phyloP scores from a whole-genome alignment of 2,888 invertebrate genomes.

The Sabellastarte sp. region DNA sequence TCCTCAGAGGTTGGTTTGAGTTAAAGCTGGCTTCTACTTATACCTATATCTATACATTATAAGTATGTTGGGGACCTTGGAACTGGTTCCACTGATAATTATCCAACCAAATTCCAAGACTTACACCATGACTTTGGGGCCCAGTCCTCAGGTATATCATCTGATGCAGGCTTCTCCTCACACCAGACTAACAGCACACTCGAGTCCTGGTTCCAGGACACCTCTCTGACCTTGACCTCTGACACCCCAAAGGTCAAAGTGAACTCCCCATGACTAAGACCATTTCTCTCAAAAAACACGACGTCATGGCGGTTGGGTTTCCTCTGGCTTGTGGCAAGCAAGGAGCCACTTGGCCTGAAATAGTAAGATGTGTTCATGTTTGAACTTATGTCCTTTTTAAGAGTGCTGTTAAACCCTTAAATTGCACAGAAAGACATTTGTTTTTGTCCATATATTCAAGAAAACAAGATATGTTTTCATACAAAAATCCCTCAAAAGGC shows the following conservation, averaged over 20 bases:
- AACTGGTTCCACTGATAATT: too few relatives aligned
- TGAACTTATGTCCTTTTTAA: too few relatives aligned
- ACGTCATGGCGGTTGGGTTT: conserved; percentile 67
- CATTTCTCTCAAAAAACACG: conserved; percentile 88
- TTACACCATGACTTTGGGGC: conserved; percentile 8
- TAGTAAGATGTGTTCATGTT: background rate
- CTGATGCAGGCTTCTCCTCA: conserved; percentile 34
- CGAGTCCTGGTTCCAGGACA: conserved; percentile 80
- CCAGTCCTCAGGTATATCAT: conserved; percentile 3
- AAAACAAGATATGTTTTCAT: too few relatives aligned
- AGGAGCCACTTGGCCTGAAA: conserved; percentile 78
- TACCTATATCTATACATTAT: too few relatives aligned
- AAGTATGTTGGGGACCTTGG: too few relatives aligned
- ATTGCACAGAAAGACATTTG: too few relatives aligned
- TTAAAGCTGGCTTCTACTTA: too few relatives aligned
- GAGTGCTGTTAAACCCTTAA: too few relatives aligned
- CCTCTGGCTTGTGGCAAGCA: conserved; percentile 69
- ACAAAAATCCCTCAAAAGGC: too few relatives aligned
- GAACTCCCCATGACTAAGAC: conserved; percentile 80
- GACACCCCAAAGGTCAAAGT: conserved; percentile 65
- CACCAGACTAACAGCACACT: conserved; percentile 63
- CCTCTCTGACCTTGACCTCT: conserved; percentile 53
- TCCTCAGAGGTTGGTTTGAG: too few relatives aligned
- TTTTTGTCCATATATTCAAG: too few relatives aligned
- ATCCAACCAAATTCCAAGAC: too few relatives aligned